These are phyloP conservation scores for Catocala sponsa DNA, from an alignment of 2,888 invertebrate species.

Conservation along the genomic window DNA sequence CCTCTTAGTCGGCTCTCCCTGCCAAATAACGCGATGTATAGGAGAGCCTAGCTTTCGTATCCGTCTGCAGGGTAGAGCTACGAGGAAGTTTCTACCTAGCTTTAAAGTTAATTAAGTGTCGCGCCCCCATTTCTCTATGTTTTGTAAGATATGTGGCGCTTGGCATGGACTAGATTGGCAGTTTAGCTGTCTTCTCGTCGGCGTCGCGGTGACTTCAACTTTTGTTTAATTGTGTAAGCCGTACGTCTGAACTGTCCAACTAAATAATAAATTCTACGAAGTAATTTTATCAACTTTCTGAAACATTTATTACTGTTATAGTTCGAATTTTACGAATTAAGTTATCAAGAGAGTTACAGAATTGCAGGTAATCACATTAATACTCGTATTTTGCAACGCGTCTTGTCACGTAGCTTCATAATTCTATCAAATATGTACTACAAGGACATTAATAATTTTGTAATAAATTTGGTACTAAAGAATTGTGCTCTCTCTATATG, in stretches of 20 bases:
- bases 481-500: no score
- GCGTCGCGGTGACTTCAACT: conserved; percentile 52
- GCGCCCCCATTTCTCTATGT: conserved; percentile 60
- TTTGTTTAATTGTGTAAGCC: conserved; percentile 34
- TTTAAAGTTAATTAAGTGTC: conserved; percentile 81
- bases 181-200: conserved; percentile 52
- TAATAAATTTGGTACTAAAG: no score
- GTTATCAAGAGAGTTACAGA: conserved; percentile 28
- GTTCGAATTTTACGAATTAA: conserved; percentile 25
- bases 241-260: conserved; percentile 39
- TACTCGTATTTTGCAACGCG: conserved; percentile 16
- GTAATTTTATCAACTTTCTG: conserved; percentile 33
- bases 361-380: conserved; percentile 33
- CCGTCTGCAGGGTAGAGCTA: conserved; percentile 24
- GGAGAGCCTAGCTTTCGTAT: conserved; percentile 53
- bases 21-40: conserved; percentile 69
- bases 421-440: neutral
- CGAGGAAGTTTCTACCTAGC: conserved; percentile 72
- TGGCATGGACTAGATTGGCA: conserved; percentile 64
- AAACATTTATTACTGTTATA: conserved; percentile 28
- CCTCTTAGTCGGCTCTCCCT: conserved; percentile 61
- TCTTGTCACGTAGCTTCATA: conserved; percentile 12
- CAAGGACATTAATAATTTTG: no score
- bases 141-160: conserved; percentile 67
- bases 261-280: conserved; percentile 19